Evolutionary conservation across 2,888 invertebrate species (phyloP).

Genomic region (Chromoteleia sp.): DNA sequence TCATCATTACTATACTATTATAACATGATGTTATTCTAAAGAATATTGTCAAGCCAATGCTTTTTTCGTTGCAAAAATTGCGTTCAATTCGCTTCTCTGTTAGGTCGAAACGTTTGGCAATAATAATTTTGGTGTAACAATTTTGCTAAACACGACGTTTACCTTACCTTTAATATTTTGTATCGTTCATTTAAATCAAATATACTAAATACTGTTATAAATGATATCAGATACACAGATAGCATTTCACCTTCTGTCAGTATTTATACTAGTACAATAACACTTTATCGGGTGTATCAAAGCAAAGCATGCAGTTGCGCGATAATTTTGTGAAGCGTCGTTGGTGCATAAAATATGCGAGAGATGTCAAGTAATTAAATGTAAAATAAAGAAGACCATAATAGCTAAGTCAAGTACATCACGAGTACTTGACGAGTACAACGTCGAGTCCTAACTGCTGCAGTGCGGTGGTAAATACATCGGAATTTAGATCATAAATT

Average conservation of each 20-base stretch:
- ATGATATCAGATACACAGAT: background rate
- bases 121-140: no score
- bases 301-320: background rate
- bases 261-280: background rate
- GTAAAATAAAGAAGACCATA: slow-evolving; percentile 21
- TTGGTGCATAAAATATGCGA: background rate
- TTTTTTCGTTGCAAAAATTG: no score
- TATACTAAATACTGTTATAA: background rate
- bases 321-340: background rate
- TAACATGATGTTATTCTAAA: no score
- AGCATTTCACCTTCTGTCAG: background rate
- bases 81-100: no score
- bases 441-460: slow-evolving; percentile 14
- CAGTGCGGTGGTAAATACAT: slow-evolving; percentile 69
- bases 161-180: no score
- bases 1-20: no score
- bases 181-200: no score
- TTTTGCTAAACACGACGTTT: no score
- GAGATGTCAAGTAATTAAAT: no score
- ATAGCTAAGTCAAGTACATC: background rate
- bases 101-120: no score
- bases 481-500: slow-evolving; percentile 72
- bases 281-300: background rate
- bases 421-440: slow-evolving; percentile 2
- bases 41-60: no score